Percentiles rank a stretch among this genome's conserved stretches.
These are phyloP conservation scores for Halocynthia aurantium DNA, from an alignment of 23 tunicate genomes.

Conservation along the genomic window DNA sequence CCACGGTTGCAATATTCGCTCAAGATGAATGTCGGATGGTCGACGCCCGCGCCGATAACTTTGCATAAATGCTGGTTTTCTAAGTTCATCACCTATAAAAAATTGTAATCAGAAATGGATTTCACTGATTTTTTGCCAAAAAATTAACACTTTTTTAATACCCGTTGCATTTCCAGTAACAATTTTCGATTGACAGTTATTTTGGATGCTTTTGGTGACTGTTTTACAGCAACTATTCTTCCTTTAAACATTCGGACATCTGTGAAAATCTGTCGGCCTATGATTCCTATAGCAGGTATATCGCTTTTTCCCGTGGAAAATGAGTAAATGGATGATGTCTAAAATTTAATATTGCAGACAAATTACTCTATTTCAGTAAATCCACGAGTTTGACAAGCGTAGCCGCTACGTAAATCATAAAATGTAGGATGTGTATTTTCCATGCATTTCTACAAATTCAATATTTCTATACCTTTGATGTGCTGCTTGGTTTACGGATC, in stretches of 20 bases:
- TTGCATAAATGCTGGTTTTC: conserved; percentile 76
- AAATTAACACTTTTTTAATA: conserved; percentile 6
- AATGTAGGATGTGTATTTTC: no score
- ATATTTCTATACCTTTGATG: no score
- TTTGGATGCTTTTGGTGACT: conserved; percentile 11
- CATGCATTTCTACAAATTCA: no score
- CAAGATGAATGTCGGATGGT: conserved; percentile 25
- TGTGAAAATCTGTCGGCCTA: conserved; percentile 22
- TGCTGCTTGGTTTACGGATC: neutral
- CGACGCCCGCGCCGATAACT: conserved; percentile 64
- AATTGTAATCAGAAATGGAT: neutral
- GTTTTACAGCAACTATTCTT: conserved; percentile 48
- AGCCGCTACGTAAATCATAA: no score
- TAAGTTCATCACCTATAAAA: conserved; percentile 46
- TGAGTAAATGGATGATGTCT: no score
- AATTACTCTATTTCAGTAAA: no score
- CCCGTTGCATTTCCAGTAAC: conserved; percentile 53
- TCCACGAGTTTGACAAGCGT: no score
- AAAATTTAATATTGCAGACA: no score
- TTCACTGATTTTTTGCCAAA: neutral
- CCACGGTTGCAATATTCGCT: conserved; percentile 81
- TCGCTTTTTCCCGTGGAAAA: neutral
- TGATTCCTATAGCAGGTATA: neutral
- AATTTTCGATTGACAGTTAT: conserved; percentile 42
- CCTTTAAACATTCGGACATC: conserved; percentile 27